Base-by-base conservation (phyloP, 1,140 invertebrate genomes). In the Danaus plexippus region DNA sequence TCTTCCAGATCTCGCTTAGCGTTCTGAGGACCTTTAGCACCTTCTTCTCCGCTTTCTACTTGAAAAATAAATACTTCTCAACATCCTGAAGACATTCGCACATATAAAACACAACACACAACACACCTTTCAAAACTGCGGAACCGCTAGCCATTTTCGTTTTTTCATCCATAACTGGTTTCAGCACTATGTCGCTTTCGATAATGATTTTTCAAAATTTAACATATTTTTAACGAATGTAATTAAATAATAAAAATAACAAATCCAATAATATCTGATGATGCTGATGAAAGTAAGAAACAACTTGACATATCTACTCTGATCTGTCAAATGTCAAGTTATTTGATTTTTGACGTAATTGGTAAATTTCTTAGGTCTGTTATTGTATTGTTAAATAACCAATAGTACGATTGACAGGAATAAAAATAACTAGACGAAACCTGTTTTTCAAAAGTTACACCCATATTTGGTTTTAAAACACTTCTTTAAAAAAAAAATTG, bases 1-100 rank as follows among this genome's bases (percentile, higher is more conserved):
- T 93, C 92, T 71, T 93, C 92, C 69, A 94, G 90, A 65, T 90
- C 90, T 61, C 90, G 88, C 57, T 67, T 62, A 47, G 53, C 51
- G 47, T 71, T 60, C 22, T 74, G 77, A 10, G 69, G 64, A n/a
- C 67, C 59, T 48, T 73, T 59, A 52, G 57, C 45, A 44, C 68
- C 53, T 44, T 69, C 71, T 44, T 61, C 68, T 58, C 57, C 72
- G 54, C 58, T 73, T 48, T 81, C 77, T 63, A 75, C 80, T 86
- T 80, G 61, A 81, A 86, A 84, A 67, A 80, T 72, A 78, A 82
- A 80, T 61, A 77, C 65, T 71, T 69, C 68, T 78, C 71, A 83
- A 72, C 68, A 59, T 73, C 69, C 68, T 67, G 63, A 47, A 65
- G 61, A 57, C 42, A 64, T 56, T 59, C 47, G 48, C 50, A 67